Conservation (phyloP, 2,113 vertebrate genomes). For the Microcebus murinus region DNA sequence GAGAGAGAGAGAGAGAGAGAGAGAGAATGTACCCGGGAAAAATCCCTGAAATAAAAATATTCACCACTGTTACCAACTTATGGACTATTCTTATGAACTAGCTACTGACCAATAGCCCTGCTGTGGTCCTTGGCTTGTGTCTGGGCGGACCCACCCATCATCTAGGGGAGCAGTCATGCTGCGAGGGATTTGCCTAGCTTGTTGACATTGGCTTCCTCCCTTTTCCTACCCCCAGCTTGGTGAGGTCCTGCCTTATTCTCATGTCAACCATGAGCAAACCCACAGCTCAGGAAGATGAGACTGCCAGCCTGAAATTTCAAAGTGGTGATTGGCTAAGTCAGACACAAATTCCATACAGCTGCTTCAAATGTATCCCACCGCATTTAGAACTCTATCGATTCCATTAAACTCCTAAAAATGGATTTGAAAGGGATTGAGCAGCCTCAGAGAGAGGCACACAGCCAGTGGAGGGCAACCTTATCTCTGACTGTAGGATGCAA, state of each 20-base stretch:
- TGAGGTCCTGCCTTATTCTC: not conserved
- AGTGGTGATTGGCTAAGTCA: not conserved
- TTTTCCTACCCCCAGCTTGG: not conserved
- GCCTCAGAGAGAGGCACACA: not conserved
- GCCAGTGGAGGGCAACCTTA: not conserved
- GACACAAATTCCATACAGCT: not conserved
- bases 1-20: not conserved
- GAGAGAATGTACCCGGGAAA: not conserved
- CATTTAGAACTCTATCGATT: constrained; percentile 22
- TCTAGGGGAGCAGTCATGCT: not conserved
- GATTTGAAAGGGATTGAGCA: not conserved
- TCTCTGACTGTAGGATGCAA: not conserved
- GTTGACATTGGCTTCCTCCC: not conserved
- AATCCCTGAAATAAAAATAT: constrained; percentile 15
- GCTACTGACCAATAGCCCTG: not conserved
- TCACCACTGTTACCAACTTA: not conserved
- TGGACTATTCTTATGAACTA: not conserved
- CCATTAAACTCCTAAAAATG: constrained; percentile 9
- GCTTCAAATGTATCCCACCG: not conserved
- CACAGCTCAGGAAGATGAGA: not conserved
- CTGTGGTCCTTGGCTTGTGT: not conserved
- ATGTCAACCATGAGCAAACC: not conserved
- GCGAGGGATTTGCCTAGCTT: not conserved
- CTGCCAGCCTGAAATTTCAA: constrained; percentile 26
- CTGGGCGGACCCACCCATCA: not conserved